Percentiles rank a stretch among this genome's conserved stretches.
These are phyloP conservation scores for Perognathus longimembris DNA, from an alignment of 2,113 vertebrate species.

Conservation along the genomic window DNA sequence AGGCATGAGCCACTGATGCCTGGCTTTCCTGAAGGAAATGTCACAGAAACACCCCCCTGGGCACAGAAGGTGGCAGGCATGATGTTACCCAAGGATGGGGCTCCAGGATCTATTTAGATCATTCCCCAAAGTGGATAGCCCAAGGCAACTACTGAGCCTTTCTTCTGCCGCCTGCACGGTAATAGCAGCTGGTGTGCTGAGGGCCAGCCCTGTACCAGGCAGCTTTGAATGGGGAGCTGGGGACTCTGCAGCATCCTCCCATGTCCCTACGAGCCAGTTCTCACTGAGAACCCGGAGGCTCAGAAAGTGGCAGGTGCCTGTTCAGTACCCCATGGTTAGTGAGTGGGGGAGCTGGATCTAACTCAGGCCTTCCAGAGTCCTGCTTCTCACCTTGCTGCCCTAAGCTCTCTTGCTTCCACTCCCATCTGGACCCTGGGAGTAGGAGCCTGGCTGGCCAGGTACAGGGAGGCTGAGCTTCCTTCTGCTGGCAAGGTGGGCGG, in stretches of 20 bases:
- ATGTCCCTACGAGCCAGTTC: not conserved
- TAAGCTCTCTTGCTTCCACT: not conserved
- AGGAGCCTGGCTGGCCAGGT: no score
- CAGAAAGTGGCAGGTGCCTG: not conserved
- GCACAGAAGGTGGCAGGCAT: not conserved
- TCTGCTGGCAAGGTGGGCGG: not conserved
- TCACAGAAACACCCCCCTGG: not conserved
- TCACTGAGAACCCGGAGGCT: slow-evolving; percentile 37
- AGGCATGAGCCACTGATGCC: no score
- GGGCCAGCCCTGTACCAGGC: not conserved
- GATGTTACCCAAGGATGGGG: not conserved
- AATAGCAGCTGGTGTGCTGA: not conserved
- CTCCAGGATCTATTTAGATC: not conserved
- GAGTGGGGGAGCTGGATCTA: not conserved
- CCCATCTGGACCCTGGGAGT: not conserved
- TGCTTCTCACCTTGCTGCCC: not conserved
- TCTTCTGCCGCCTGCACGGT: not conserved
- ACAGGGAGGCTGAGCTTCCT: not conserved
- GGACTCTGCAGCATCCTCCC: not conserved
- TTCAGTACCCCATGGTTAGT: not conserved
- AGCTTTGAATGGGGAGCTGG: not conserved
- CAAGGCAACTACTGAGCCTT: not conserved
- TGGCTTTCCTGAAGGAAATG: not conserved
- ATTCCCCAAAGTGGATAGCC: not conserved
- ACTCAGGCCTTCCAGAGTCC: not conserved